Base-by-base conservation (phyloP, 2,113 vertebrate genomes). In the Nothocercus julius region DNA sequence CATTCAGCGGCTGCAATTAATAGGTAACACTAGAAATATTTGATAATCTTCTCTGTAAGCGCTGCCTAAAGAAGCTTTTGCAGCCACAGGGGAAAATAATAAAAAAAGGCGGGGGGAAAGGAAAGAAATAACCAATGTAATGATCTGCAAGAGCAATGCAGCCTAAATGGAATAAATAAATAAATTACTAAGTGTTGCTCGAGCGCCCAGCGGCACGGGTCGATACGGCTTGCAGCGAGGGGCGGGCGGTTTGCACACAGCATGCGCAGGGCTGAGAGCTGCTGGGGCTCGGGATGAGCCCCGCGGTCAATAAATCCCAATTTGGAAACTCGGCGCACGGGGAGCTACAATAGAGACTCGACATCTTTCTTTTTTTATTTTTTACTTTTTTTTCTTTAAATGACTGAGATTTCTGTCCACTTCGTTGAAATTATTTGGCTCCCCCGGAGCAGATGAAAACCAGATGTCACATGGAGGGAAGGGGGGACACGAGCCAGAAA, bases 371-470 rank as follows among this genome's bases (percentile, higher is more conserved):
- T 49, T 49, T 49, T 49, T 8, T 17, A 16, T 16, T 22, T 22
- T 49, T 49, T 22, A 44, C 44, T 49, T 49, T 49, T 49, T 2
- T 58, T 45, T n/a, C 64, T 76, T 27, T 22, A 20, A 84, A 87
- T 72, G 58, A 12, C 69, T 67, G 24, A 44, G 44, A 61, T 94
- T 96, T 94, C 73, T 89, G 67, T 67, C 45, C 36, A 83, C 70
- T 93, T 78, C 67, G 81, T 20, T 85, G 91, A 74, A 94, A 92
- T 87, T 56, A 92, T 82, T 91, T 85, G 76, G 87, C 76, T 94
- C 91, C 72, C 81, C 94, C 87, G 63, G 6, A 76, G 72, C 82
- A 92, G 95, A 96, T 95, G 87, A 85, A 93, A 96, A 94, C 63
- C 96, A 96, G 92, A 97, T 96, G 96, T 81, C 18, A 47, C 5